Conservation (phyloP, 2,888 invertebrate genomes). For the Sphinx pinastri region DNA sequence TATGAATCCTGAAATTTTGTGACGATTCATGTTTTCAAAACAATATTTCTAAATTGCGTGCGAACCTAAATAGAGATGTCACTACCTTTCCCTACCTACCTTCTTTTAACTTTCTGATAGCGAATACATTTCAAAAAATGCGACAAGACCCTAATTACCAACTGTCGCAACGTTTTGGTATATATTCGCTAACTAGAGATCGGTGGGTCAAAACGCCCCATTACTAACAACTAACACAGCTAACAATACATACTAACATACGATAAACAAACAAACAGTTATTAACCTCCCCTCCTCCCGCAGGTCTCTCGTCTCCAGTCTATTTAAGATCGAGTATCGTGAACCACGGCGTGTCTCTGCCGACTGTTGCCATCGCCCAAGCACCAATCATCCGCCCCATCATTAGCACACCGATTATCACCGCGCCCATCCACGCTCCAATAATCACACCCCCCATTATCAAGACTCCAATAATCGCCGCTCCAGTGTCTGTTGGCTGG, state of each 20-base stretch:
- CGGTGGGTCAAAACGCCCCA: neutral
- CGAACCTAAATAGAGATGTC: no score
- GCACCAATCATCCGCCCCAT: conserved; percentile 47
- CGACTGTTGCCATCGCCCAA: conserved; percentile 46
- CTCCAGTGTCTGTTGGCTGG: conserved; percentile 26
- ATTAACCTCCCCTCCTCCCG: conserved; percentile 35
- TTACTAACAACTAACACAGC: neutral
- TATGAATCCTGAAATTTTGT: no score
- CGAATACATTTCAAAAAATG: no score
- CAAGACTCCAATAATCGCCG: conserved; percentile 39
- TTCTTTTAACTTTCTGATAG: no score
- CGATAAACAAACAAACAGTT: neutral
- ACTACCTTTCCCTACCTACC: no score
- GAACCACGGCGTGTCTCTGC: conserved; percentile 62
- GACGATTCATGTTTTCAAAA: no score
- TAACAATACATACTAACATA: neutral
- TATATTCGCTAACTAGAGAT: no score
- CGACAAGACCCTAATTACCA: no score
- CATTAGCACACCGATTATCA: conserved; percentile 37
- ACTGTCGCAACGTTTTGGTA: no score
- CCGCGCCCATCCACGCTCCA: conserved; percentile 44
- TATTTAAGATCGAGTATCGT: conserved; percentile 58
- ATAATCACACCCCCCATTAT: conserved; percentile 40
- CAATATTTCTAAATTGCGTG: no score
- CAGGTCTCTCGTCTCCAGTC: conserved; percentile 46